phyloP scores from a whole-genome alignment of 2,888 invertebrate genomes.

The Andrena camellia region DNA sequence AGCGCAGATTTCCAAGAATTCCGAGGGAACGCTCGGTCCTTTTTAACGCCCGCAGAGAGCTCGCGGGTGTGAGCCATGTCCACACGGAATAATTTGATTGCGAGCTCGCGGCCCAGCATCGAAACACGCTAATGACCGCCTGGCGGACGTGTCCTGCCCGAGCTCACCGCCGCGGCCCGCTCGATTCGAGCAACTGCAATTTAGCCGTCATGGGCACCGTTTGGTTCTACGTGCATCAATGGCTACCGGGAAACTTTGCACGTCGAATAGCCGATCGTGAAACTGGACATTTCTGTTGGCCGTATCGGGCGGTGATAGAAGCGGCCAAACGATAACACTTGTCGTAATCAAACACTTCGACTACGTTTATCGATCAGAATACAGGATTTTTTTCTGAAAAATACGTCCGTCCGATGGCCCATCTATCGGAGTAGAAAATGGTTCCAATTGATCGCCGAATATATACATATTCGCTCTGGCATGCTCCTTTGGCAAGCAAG shows the following conservation, averaged over 20 bases:
- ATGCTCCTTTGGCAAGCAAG: background rate
- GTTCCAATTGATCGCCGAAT: constrained; percentile 8
- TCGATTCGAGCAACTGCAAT: background rate
- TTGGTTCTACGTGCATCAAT: constrained; percentile 17
- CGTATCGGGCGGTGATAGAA: constrained; percentile 42
- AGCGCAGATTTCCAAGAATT: background rate
- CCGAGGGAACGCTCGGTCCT: background rate
- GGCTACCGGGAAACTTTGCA: constrained; percentile 24
- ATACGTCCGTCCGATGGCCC: no score
- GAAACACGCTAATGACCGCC: background rate
- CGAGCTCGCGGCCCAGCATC: no score
- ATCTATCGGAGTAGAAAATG: background rate
- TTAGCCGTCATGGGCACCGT: constrained; percentile 7
- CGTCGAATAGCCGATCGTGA: constrained; percentile 19
- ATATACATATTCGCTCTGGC: no score
- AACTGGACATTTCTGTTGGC: constrained; percentile 42
- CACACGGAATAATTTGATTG: no score
- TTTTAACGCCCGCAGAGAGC: no score
- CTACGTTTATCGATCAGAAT: no score
- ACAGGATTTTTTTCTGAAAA: no score
- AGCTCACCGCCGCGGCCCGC: background rate
- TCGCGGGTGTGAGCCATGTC: no score
- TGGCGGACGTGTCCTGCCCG: background rate
- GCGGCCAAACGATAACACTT: constrained; percentile 34
- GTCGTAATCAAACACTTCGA: background rate